phyloP scores from a whole-genome alignment of 2,797 vertebrate species.

The Pseudochirops corinnae region DNA sequence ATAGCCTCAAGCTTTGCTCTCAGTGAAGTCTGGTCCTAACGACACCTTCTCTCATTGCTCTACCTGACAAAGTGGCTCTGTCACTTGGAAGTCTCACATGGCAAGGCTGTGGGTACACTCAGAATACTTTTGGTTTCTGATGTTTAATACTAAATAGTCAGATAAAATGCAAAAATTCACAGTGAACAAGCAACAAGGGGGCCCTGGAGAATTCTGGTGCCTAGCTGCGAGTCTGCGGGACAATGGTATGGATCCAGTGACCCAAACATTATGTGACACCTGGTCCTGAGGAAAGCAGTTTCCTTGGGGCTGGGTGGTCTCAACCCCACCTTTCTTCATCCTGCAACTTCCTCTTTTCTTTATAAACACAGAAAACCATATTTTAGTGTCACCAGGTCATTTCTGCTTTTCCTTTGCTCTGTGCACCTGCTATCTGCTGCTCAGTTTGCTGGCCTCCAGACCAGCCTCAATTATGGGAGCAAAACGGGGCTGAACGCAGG shows the following conservation, averaged over 20 bases:
- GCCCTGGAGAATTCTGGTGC: neutral
- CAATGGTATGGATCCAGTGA: neutral
- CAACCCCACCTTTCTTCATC: neutral
- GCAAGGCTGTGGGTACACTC: conserved; percentile 1
- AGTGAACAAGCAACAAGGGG: conserved; percentile 20
- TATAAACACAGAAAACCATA: neutral
- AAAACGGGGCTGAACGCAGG: neutral
- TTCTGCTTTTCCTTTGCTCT: neutral
- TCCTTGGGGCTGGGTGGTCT: neutral
- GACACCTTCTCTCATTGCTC: neutral
- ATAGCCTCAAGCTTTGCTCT: neutral
- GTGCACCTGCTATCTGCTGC: too few relatives aligned
- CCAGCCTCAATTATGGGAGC: neutral
- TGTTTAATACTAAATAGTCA: neutral
- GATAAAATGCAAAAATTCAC: conserved; percentile 18
- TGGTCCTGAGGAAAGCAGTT: neutral
- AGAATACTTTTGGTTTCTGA: neutral
- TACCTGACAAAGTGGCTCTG: neutral
- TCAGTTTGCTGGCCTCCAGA: neutral
- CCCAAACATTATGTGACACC: neutral
- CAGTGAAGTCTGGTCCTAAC: neutral
- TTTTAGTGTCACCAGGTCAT: neutral
- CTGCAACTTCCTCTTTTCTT: neutral
- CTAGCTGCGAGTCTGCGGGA: neutral
- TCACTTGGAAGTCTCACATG: neutral